phyloP scores from a whole-genome alignment of 2,888 invertebrate genomes.

The Latheticus oryzae region DNA sequence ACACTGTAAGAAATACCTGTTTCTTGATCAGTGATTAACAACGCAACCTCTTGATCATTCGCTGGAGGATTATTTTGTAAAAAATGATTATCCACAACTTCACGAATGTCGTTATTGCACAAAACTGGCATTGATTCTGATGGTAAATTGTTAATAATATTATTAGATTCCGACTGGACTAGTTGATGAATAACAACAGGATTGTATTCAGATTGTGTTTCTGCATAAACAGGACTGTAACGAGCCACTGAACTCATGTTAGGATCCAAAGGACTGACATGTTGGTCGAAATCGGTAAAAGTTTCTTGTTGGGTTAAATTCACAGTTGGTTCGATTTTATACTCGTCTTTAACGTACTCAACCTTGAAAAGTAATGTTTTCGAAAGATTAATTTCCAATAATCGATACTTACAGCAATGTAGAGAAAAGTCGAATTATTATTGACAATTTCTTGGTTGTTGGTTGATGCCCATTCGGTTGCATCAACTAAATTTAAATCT shows the following conservation, averaged over 20 bases:
- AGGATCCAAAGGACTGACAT: constrained; percentile 63
- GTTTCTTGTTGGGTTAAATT: constrained; percentile 44
- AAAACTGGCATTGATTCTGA: constrained; percentile 54
- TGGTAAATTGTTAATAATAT: constrained; percentile 38
- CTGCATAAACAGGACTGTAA: constrained; percentile 71
- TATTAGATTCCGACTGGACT: constrained; percentile 52
- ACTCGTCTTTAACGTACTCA: constrained; percentile 62
- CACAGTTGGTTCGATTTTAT: constrained; percentile 51
- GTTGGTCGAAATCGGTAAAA: constrained; percentile 57
- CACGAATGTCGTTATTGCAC: constrained; percentile 55
- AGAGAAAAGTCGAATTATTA: constrained; percentile 59
- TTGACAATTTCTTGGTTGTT: constrained; percentile 44
- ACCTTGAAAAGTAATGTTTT: constrained; percentile 60
- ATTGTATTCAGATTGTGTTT: constrained; percentile 55
- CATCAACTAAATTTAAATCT: constrained; percentile 52
- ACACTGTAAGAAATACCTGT: constrained; percentile 60
- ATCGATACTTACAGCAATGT: constrained; percentile 60
- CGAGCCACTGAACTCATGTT: constrained; percentile 71
- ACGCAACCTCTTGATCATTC: constrained; percentile 55
- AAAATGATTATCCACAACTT: constrained; percentile 56
- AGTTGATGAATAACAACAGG: constrained; percentile 62
- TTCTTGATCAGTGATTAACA: constrained; percentile 64
- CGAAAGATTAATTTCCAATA: constrained; percentile 22
- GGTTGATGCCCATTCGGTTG: constrained; percentile 50
- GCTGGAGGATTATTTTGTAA: constrained; percentile 47